A percentile compares a stretch with the other conserved stretches of the same genome.
Evolutionary conservation across 1,140 invertebrate genomes (phyloP).

Genomic region (Phocides pigmalion): DNA sequence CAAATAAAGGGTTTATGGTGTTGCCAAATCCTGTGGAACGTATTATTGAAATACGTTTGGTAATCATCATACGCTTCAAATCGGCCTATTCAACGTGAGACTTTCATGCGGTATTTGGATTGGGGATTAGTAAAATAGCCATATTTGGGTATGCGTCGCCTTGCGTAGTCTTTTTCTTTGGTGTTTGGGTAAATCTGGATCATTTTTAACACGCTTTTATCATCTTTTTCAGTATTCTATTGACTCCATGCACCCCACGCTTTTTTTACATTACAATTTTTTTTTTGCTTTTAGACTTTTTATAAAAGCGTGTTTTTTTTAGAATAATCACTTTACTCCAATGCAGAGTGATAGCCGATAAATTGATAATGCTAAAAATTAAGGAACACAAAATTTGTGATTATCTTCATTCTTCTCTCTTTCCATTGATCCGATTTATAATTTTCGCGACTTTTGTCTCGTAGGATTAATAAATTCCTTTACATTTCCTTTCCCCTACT

Average conservation of each 20-base stretch:
- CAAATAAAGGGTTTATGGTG: slow-evolving; percentile 4
- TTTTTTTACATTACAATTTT: no score
- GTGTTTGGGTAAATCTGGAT: no score
- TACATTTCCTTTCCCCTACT: neutral
- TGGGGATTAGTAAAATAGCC: no score
- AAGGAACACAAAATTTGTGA: neutral
- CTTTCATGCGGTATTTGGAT: no score
- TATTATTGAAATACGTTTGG: neutral
- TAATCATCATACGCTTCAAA: neutral
- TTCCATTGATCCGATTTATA: neutral
- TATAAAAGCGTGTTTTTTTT: no score
- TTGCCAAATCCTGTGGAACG: neutral
- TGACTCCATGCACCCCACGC: no score
- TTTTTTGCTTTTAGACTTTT: no score
- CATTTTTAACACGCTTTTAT: no score
- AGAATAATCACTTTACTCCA: no score
- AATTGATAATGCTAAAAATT: neutral
- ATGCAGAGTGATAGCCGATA: neutral
- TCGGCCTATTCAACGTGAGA: neutral
- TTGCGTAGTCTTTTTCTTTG: no score
- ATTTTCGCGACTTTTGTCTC: neutral
- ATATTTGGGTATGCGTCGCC: no score
- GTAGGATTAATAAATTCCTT: neutral
- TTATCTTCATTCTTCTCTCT: neutral
- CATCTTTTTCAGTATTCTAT: no score